Evolutionary conservation across 2,888 invertebrate genomes (phyloP).

Genomic region (Ariolimax columbianus): DNA sequence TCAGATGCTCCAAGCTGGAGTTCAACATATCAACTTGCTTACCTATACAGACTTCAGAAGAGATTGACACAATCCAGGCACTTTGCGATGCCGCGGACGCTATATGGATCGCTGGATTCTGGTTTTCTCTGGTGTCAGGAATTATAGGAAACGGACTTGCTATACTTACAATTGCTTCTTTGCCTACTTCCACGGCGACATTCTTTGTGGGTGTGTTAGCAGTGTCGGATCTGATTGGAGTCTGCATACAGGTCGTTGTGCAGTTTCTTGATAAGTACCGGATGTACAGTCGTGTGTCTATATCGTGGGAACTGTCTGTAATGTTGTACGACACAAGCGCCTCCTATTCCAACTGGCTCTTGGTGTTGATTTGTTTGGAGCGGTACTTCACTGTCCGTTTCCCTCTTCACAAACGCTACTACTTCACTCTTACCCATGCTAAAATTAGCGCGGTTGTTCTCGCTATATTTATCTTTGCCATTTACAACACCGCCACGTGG

Average conservation of each 20-base stretch:
- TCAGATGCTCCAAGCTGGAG: constrained; percentile 22
- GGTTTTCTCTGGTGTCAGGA: constrained; percentile 25
- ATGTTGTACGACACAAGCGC: constrained; percentile 23
- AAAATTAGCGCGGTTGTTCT: constrained; percentile 26
- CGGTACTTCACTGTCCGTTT: constrained; percentile 35
- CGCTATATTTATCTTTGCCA: background rate
- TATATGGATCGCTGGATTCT: constrained; percentile 33
- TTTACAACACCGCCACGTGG: constrained; percentile 18
- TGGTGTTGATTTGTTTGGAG: constrained; percentile 43
- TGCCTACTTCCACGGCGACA: constrained; percentile 29
- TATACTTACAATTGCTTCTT: constrained; percentile 36
- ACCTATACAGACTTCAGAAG: constrained; percentile 29
- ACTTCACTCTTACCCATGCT: constrained; percentile 37
- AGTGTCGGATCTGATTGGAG: constrained; percentile 30
- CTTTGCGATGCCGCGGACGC: constrained; percentile 22
- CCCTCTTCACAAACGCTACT: constrained; percentile 37
- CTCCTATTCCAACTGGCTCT: constrained; percentile 44
- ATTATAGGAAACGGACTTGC: constrained; percentile 36
- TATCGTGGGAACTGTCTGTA: background rate
- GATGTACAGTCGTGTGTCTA: background rate
- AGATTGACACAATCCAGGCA: constrained; percentile 17
- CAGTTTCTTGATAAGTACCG: constrained; percentile 15
- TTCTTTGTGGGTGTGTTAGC: constrained; percentile 44
- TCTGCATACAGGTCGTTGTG: background rate
- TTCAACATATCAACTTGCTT: constrained; percentile 28